Percentiles rank a stretch among this genome's conserved stretches.
Conservation (phyloP, 2,797 vertebrate genomes). For the Sebastes trivittatus region DNA sequence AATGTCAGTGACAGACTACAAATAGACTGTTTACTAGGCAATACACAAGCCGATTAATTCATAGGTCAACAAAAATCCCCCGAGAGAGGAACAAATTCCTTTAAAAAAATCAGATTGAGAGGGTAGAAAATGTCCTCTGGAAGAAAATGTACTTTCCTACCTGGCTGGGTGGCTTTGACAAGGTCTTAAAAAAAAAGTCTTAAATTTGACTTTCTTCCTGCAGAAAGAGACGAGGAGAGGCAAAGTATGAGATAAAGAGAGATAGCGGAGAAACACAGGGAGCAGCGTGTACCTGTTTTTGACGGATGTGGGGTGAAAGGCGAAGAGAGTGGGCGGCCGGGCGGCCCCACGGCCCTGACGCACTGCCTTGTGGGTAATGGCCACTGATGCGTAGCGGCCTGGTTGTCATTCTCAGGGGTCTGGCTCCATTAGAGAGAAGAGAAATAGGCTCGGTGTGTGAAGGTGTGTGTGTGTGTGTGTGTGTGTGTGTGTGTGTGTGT, state of each 20-base stretch:
- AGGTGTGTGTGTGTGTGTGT: not conserved
- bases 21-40: constrained; percentile 13
- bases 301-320: constrained; percentile 73
- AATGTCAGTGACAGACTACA: constrained; percentile 38
- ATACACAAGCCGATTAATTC: constrained; percentile 25
- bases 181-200: not conserved
- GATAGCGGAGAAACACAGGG: constrained; percentile 8
- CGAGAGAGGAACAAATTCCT: not conserved
- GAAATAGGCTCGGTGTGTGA: constrained; percentile 36
- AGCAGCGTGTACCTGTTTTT: constrained; percentile 57
- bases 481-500: too few relatives aligned
- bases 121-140: constrained; percentile 14
- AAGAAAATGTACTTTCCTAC: constrained; percentile 23
- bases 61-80: constrained; percentile 27
- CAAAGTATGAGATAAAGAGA: not conserved
- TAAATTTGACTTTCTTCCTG: constrained; percentile 23
- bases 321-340: constrained; percentile 47
- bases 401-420: constrained; percentile 72
- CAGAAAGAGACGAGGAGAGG: constrained; percentile 14
- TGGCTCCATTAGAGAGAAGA: constrained; percentile 66
- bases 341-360: constrained; percentile 54
- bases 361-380: constrained; percentile 73
- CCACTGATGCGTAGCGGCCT: constrained; percentile 66
- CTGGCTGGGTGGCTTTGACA: constrained; percentile 23
- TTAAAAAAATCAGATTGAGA: constrained; percentile 13